Percentiles rank a stretch among this genome's conserved stretches.
Conservation (phyloP, 92 coral and sea anemone genomes). For the Paragorgia papillata region DNA sequence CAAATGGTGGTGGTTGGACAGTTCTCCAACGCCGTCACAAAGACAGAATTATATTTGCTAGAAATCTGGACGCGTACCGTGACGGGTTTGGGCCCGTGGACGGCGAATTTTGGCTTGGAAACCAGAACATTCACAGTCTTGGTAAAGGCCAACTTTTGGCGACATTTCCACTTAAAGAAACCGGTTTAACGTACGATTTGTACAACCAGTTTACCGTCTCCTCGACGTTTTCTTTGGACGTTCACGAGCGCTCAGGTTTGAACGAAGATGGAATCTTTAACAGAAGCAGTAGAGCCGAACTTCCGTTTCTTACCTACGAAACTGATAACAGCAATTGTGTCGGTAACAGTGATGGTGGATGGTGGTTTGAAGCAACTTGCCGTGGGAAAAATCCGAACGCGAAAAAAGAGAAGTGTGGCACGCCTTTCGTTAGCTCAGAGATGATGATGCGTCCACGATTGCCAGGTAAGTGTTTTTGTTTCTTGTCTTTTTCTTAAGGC, state of each 20-base stretch:
- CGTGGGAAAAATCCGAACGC: slow-evolving; percentile 3
- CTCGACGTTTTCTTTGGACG: background rate
- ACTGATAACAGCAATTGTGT: background rate
- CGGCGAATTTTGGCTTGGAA: slow-evolving; percentile 40
- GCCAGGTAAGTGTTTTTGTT: slow-evolving; percentile 28
- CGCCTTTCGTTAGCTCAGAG: background rate
- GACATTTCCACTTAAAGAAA: background rate
- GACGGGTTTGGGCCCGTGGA: slow-evolving; percentile 27
- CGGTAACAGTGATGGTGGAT: slow-evolving; percentile 4
- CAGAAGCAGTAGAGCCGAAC: background rate
- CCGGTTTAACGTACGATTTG: background rate
- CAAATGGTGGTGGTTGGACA: slow-evolving; percentile 71
- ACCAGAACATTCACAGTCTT: slow-evolving; percentile 11
- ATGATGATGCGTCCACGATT: slow-evolving; percentile 9
- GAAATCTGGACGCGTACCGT: background rate
- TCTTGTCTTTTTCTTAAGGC: too few relatives aligned
- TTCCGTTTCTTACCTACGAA: slow-evolving; percentile 1
- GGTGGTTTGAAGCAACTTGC: slow-evolving; percentile 23
- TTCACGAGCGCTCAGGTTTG: background rate
- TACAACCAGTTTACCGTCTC: slow-evolving; percentile 1
- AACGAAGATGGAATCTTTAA: background rate
- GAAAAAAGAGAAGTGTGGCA: background rate
- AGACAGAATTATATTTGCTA: background rate
- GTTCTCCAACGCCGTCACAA: slow-evolving; percentile 40
- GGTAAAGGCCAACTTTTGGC: slow-evolving; percentile 27